Conservation (phyloP, 2,888 invertebrate species). For the Coronaproctus castanopsis region DNA sequence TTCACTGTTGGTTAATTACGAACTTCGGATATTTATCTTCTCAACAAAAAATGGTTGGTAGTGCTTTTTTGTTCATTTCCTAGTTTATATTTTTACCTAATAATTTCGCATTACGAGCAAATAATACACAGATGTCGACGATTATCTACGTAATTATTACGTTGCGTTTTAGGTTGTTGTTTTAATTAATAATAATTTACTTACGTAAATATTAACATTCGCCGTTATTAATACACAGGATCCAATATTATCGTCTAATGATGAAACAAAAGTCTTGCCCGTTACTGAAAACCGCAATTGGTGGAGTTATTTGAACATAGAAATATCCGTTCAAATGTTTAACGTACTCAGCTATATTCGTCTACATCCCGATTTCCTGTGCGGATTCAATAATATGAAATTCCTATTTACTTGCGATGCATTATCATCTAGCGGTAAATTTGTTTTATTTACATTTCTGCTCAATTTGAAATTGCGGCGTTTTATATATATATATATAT, state of each 20-base stretch:
- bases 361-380: conserved; percentile 22
- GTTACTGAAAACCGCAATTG: conserved; percentile 1
- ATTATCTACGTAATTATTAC: no score
- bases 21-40: conserved; percentile 28
- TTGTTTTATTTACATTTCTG: background rate
- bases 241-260: no score
- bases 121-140: no score
- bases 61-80: background rate
- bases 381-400: conserved; percentile 21
- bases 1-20: conserved; percentile 34
- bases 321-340: conserved; percentile 35
- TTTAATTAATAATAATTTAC: no score
- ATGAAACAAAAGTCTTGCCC: background rate
- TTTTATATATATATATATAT: no score
- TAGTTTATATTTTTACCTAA: background rate
- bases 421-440: conserved; percentile 4
- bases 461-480: no score
- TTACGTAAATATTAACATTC: no score
- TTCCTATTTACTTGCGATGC: conserved; percentile 17
- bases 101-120: no score
- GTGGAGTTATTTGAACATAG: conserved; percentile 7
- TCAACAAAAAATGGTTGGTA: background rate
- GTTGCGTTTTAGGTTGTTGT: no score
- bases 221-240: no score
- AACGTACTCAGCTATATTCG: conserved; percentile 32